Conservation (phyloP, 2,888 invertebrate species). For the Xanthia togata region DNA sequence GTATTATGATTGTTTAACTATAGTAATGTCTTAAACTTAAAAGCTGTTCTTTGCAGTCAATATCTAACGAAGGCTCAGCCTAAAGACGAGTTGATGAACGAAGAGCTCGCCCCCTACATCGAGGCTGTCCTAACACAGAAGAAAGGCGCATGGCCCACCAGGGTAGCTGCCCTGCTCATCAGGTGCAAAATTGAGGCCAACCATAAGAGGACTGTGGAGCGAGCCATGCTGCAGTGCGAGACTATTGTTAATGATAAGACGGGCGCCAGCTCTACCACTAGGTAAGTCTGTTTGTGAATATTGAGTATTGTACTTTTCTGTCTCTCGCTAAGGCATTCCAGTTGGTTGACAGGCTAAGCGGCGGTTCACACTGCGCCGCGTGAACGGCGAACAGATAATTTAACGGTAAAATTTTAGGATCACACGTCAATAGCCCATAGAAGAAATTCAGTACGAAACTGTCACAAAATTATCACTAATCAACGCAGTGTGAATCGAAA, state of each 20-base stretch:
- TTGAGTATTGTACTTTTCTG: no score
- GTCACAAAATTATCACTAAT: no score
- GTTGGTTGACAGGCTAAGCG: no score
- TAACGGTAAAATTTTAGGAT: no score
- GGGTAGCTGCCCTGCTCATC: conserved; percentile 93
- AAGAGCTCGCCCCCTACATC: conserved; percentile 95
- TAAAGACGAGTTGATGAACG: conserved; percentile 94
- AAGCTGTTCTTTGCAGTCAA: conserved; percentile 87
- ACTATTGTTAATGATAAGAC: conserved; percentile 92
- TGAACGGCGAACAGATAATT: no score
- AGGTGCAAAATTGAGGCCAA: conserved; percentile 94
- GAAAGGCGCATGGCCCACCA: conserved; percentile 94
- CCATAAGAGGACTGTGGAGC: conserved; percentile 95
- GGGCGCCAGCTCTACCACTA: conserved; percentile 74
- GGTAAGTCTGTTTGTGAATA: conserved; percentile 68
- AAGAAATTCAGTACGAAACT: no score
- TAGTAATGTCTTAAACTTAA: neutral
- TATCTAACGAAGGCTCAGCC: conserved; percentile 94
- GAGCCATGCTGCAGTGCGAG: conserved; percentile 96
- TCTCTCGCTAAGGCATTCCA: no score
- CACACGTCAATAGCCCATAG: no score
- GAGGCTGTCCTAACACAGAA: conserved; percentile 91
- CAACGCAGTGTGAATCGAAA: no score
- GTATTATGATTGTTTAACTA: neutral
- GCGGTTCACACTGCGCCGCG: no score